A percentile compares a stretch with the other conserved stretches of the same genome.
Conservation (phyloP, 1,140 invertebrate species). For the Hylaeus anthracinus region DNA sequence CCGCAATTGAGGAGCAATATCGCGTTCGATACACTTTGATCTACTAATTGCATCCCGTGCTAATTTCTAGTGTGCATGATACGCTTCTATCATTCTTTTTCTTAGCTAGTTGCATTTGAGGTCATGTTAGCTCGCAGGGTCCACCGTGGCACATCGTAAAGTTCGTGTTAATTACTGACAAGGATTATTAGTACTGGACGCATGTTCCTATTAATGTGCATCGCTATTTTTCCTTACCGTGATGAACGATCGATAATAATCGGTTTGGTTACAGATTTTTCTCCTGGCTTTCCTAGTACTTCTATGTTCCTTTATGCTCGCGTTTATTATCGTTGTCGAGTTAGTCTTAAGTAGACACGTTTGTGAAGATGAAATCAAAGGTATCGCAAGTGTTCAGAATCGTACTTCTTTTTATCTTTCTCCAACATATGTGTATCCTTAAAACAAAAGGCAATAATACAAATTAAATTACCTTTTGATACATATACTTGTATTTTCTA, state of each 20-base stretch:
- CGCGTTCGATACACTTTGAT: neutral
- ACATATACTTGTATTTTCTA: too few relatives aligned
- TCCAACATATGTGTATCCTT: too few relatives aligned
- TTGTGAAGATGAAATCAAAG: too few relatives aligned
- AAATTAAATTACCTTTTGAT: too few relatives aligned
- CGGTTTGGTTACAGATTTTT: neutral
- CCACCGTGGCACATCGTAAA: slow-evolving; percentile 1
- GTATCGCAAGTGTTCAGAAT: too few relatives aligned
- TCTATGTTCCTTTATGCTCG: neutral
- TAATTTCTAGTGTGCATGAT: neutral
- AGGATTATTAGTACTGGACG: neutral
- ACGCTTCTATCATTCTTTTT: neutral
- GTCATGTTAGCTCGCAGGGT: neutral
- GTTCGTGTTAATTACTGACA: neutral
- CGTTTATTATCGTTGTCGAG: too few relatives aligned
- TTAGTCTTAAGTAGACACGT: too few relatives aligned
- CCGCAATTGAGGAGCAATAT: slow-evolving; percentile 6
- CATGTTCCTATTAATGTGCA: neutral
- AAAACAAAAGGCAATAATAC: too few relatives aligned
- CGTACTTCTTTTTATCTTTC: too few relatives aligned
- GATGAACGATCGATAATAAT: slow-evolving; percentile 8
- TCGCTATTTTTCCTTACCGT: neutral
- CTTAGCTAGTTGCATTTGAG: neutral
- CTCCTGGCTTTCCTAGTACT: neutral
- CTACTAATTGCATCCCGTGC: neutral